A percentile compares a stretch with the other conserved stretches of the same genome.
Conservation (phyloP, 2,113 vertebrate genomes). For the Phrynosoma platyrhinos region DNA sequence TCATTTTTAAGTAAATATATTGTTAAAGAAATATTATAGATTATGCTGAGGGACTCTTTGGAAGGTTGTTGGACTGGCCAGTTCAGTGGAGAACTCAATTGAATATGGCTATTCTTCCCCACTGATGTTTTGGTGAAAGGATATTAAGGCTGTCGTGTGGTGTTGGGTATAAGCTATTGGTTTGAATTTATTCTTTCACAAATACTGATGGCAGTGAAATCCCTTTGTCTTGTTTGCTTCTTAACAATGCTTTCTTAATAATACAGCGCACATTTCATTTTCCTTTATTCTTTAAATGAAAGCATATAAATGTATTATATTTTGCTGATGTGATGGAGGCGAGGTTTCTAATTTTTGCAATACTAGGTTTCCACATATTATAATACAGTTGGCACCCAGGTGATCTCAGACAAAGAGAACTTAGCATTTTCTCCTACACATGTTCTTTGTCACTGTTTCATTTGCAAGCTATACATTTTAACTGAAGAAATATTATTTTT, state of each 20-base stretch:
- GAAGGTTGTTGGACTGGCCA: too few relatives aligned
- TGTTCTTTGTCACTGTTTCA: slow-evolving; percentile 9
- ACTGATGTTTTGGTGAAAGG: not conserved
- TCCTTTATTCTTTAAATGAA: not conserved
- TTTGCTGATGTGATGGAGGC: slow-evolving; percentile 6
- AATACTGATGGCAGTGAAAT: slow-evolving; percentile 1
- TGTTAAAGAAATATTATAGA: too few relatives aligned
- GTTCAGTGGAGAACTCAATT: too few relatives aligned
- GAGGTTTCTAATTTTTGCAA: not conserved
- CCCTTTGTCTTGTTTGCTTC: not conserved
- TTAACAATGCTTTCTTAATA: slow-evolving; percentile 1
- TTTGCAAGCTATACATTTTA: slow-evolving; percentile 29
- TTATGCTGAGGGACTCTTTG: too few relatives aligned
- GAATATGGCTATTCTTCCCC: too few relatives aligned
- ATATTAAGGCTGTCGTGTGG: too few relatives aligned
- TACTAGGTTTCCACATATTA: not conserved
- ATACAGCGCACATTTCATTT: slow-evolving; percentile 9
- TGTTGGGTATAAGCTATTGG: not conserved
- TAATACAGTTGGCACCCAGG: slow-evolving; percentile 18
- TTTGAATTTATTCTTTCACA: slow-evolving; percentile 1
- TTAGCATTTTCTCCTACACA: slow-evolving; percentile 31
- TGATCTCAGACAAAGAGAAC: slow-evolving; percentile 46
- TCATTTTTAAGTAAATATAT: too few relatives aligned
- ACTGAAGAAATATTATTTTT: not conserved
- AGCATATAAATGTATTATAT: not conserved